Evolutionary conservation across 1,140 invertebrate species (phyloP).

Genomic region (Mizuhopecten yessoensis): DNA sequence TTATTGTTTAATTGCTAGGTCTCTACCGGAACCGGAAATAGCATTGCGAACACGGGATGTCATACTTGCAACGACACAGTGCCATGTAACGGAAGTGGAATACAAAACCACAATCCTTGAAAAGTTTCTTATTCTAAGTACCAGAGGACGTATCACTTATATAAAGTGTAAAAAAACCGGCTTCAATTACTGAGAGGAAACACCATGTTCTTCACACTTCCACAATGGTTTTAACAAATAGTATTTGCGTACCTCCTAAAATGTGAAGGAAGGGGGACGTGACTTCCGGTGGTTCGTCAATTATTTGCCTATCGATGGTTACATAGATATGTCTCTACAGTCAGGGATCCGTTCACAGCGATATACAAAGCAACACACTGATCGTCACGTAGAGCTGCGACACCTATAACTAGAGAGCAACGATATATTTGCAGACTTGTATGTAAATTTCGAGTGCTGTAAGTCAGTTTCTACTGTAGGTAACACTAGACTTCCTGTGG

Average conservation of each 20-base stretch:
- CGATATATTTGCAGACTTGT: not conserved
- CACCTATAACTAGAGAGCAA: not conserved
- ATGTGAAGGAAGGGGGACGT: not conserved
- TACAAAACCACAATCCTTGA: not conserved
- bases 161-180: not conserved
- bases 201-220: not conserved
- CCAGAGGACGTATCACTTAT: not conserved
- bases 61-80: not conserved
- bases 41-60: not conserved
- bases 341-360: not conserved
- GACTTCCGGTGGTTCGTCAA: not conserved
- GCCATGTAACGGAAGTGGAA: not conserved
- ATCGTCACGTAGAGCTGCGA: not conserved
- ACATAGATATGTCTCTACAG: not conserved
- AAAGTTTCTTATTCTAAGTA: not conserved
- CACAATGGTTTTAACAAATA: not conserved
- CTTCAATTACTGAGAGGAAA: not conserved
- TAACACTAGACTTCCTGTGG: not conserved
- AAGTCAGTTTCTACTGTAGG: not conserved
- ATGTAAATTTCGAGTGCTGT: not conserved
- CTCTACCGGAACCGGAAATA: not conserved
- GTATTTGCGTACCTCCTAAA: not conserved
- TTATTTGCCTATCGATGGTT: not conserved
- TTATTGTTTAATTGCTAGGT: too few relatives aligned
- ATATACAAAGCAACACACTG: not conserved